Conservation (phyloP, 2,888 invertebrate genomes). For the Cacoxenus indagator region DNA sequence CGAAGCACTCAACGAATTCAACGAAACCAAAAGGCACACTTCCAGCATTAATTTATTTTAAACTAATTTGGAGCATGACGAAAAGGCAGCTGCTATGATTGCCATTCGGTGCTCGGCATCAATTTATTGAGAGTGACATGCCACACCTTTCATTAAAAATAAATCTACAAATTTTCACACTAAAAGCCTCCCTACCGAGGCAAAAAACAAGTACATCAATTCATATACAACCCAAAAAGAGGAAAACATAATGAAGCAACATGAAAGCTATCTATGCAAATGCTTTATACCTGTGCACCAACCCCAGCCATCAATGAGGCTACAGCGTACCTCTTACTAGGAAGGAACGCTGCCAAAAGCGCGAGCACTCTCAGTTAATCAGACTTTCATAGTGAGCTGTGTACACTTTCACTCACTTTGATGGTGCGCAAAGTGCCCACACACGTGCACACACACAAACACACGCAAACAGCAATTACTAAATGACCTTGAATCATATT, state of each 20-base stretch:
- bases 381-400: too few species aligned
- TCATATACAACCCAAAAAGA: neutral
- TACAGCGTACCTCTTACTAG: neutral
- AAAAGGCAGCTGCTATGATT: neutral
- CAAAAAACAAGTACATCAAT: neutral
- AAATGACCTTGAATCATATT: slow-evolving; percentile 13
- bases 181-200: neutral
- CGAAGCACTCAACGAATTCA: neutral
- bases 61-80: slow-evolving; percentile 1
- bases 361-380: neutral
- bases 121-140: slow-evolving; percentile 14
- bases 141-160: slow-evolving; percentile 10
- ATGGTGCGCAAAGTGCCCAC: too few species aligned
- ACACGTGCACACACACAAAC: neutral
- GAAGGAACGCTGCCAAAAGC: neutral
- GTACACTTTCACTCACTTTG: too few species aligned
- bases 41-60: neutral
- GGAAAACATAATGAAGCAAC: neutral
- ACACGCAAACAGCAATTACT: neutral
- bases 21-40: neutral
- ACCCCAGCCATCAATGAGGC: neutral
- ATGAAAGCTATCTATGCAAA: slow-evolving; percentile 12
- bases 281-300: neutral
- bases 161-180: neutral
- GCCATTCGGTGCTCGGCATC: neutral